Conservation (phyloP, 2,797 vertebrate species). For the Crossoptilon crossoptilon region DNA sequence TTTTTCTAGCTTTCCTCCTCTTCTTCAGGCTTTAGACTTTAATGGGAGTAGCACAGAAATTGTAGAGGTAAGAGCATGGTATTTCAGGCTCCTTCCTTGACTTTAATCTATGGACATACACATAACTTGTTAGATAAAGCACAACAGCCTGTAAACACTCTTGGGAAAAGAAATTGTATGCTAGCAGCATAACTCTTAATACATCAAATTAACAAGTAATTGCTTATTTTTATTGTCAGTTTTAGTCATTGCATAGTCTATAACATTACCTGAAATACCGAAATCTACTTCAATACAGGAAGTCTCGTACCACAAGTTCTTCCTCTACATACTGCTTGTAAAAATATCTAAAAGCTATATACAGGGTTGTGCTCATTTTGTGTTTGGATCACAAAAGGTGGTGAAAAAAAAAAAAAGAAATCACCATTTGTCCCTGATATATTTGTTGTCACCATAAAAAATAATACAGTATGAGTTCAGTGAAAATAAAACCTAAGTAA, state of each 20-base stretch:
- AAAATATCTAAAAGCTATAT: not conserved
- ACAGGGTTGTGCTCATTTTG: not conserved
- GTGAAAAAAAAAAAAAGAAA: not conserved
- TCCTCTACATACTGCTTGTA: not conserved
- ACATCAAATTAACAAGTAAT: not conserved
- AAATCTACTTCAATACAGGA: conserved; percentile 21
- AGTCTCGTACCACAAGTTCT: conserved; percentile 18
- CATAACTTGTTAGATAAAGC: not conserved
- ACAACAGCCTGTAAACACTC: not conserved
- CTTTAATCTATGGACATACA: not conserved
- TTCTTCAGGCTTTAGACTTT: not conserved
- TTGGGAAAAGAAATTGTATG: not conserved
- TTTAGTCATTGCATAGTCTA: not conserved
- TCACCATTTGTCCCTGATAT: not conserved
- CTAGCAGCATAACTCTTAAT: not conserved
- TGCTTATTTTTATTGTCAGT: not conserved
- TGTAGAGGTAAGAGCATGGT: not conserved
- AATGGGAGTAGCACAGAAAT: not conserved
- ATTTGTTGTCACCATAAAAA: not conserved
- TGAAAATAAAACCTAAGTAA: not conserved
- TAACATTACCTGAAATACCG: not conserved
- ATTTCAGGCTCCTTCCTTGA: not conserved
- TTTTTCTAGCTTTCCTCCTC: not conserved
- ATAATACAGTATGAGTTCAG: not conserved
- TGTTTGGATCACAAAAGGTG: not conserved